Evolutionary conservation across 2,113 vertebrate species (phyloP), one percentile per base, ranked within the genome.

Genomic region (Pheucticus melanocephalus): DNA sequence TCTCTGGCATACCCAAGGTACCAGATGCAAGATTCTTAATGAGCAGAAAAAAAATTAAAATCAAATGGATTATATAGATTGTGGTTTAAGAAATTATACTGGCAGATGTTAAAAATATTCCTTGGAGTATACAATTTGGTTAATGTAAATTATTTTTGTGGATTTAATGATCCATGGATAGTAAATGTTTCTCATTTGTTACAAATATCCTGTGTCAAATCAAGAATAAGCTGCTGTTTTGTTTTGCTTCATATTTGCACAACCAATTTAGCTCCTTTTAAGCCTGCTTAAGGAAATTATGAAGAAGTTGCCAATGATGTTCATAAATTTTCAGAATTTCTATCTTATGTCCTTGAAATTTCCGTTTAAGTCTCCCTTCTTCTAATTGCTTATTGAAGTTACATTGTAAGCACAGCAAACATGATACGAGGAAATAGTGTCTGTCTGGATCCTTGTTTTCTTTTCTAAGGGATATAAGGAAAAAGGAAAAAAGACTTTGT

Each of bases 161-260:
- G 90, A 82, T 86, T 91, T 96, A 93, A 93, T 95, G 94, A 96
- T 48, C 61, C 47, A 21, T 93, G 94, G 63, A 65, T 88, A 76
- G 71, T 65, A 92, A 95, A 91, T 8, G 8, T n/a, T 77, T 87
- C 84, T 96, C 92, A 70, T 96, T 95, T 94, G 66, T 95, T 96
- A 68, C 56, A 95, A 94, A 94, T 93, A 86, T n/a, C 54, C 28
- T 83, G 23, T 87, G 83, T 89, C 89, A 94, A 86, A 95, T 92
- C 83, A 87, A 88, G 78, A 96, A 92, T 93, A 96, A 97, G 89
- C 81, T 88, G 47, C 81, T 93, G 86, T 90, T 96, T 97, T 94
- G 68, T 84, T 95, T 93, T 92, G 31, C 66, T 96, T 47, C 5
- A 44, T 90, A 96, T 97, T 97, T 95, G 91, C 57, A 54, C n/a